These are phyloP conservation scores for Dendrocincla tyrannina DNA, from an alignment of 2,797 vertebrate genomes.

Conservation along the genomic window DNA sequence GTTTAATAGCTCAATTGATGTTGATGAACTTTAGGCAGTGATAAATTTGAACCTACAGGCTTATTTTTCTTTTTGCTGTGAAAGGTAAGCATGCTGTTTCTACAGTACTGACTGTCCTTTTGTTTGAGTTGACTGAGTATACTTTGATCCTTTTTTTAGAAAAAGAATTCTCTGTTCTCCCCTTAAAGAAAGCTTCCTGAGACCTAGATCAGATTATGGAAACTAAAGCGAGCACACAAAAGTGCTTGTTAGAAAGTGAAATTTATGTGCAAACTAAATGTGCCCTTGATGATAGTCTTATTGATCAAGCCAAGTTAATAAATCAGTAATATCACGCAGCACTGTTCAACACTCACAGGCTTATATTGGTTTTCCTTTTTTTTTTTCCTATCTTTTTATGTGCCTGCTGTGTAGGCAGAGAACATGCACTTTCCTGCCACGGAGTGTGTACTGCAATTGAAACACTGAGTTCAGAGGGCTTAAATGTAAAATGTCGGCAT, in stretches of 20 bases:
- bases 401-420: slow-evolving; percentile 61
- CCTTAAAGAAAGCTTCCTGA: slow-evolving; percentile 62
- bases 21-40: slow-evolving; percentile 35
- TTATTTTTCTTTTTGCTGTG: slow-evolving; percentile 42
- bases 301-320: slow-evolving; percentile 63
- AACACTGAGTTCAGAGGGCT: slow-evolving; percentile 49
- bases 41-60: background rate
- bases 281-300: slow-evolving; percentile 55
- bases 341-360: slow-evolving; percentile 45
- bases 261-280: slow-evolving; percentile 61
- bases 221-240: slow-evolving; percentile 51
- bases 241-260: slow-evolving; percentile 64
- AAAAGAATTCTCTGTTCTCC: slow-evolving; percentile 62
- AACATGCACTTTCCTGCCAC: slow-evolving; percentile 61
- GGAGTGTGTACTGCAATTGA: background rate
- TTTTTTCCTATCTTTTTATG: background rate
- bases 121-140: slow-evolving; percentile 49
- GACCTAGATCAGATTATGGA: slow-evolving; percentile 55
- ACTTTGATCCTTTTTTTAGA: slow-evolving; percentile 64
- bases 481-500: slow-evolving; percentile 37
- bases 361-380: slow-evolving; percentile 1
- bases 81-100: slow-evolving; percentile 62
- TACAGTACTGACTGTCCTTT: slow-evolving; percentile 47
- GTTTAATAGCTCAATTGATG: slow-evolving; percentile 33
- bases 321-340: slow-evolving; percentile 54